A percentile compares a stretch with the other conserved stretches of the same genome.
These are phyloP conservation scores for Halictus ligatus DNA, from an alignment of 2,888 invertebrate species.

Conservation along the genomic window DNA sequence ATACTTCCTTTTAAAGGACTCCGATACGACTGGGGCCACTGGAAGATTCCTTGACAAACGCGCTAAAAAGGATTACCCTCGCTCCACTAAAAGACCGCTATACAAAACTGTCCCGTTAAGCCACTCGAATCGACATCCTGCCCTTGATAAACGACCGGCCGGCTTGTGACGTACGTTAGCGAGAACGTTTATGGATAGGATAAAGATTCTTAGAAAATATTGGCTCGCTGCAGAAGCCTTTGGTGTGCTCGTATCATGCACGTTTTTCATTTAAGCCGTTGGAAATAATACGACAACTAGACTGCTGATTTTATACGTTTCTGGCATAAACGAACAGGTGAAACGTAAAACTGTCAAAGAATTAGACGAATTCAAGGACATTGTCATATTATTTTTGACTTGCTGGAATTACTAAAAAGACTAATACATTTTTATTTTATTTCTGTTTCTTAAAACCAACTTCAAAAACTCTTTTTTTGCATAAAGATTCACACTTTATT, in stretches of 20 bases:
- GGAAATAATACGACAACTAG: background rate
- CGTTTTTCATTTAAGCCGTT: background rate
- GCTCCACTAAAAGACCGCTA: slow-evolving; percentile 34
- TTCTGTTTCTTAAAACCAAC: too few species aligned
- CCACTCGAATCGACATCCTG: slow-evolving; percentile 59
- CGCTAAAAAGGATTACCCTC: slow-evolving; percentile 69
- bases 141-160: slow-evolving; percentile 59
- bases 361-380: too few species aligned
- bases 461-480: too few species aligned
- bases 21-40: slow-evolving; percentile 47
- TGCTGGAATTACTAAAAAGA: too few species aligned
- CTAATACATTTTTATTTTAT: too few species aligned
- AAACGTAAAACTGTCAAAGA: too few species aligned
- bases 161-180: slow-evolving; percentile 27
- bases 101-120: slow-evolving; percentile 65
- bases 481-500: too few species aligned
- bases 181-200: background rate
- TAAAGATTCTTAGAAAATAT: background rate
- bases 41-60: slow-evolving; percentile 62
- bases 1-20: slow-evolving; percentile 57
- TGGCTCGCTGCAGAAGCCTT: background rate
- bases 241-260: background rate
- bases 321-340: too few species aligned
- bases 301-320: background rate
- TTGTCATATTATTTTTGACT: too few species aligned